Evolutionary conservation across 1,140 invertebrate genomes (phyloP).

Genomic region (Lepidurus apus): DNA sequence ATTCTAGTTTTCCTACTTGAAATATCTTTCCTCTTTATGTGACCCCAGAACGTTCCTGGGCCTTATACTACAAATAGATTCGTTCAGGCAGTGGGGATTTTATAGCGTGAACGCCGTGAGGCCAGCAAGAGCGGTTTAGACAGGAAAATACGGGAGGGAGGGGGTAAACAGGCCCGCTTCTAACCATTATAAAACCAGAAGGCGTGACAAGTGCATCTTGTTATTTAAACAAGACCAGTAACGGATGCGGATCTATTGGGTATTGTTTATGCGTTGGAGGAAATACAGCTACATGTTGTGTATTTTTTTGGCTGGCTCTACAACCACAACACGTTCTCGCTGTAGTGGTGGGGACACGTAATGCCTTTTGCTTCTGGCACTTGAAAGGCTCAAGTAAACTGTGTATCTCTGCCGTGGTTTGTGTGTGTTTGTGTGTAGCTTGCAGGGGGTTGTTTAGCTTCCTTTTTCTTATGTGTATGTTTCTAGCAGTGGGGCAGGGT

Average conservation of each 20-base stretch:
- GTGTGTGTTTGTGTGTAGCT: not conserved
- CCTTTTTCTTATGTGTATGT: not conserved
- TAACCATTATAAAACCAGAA: not conserved
- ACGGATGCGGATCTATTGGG: not conserved
- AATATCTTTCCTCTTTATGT: too few relatives aligned
- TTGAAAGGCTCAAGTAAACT: slow-evolving; percentile 1
- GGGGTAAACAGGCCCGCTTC: not conserved
- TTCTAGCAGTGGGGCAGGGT: not conserved
- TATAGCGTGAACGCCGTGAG: too few relatives aligned
- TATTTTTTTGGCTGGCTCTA: slow-evolving; percentile 3
- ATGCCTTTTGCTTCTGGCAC: not conserved
- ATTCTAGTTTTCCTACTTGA: too few relatives aligned
- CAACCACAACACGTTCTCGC: not conserved
- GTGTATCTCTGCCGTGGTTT: not conserved
- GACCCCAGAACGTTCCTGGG: too few relatives aligned
- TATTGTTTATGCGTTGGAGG: not conserved
- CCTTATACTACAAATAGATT: too few relatives aligned
- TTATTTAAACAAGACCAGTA: not conserved
- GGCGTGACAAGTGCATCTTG: not conserved
- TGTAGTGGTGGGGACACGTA: not conserved
- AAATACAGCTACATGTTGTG: not conserved
- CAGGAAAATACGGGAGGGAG: too few relatives aligned
- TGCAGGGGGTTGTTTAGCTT: too few relatives aligned
- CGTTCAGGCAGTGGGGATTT: too few relatives aligned
- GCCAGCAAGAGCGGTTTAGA: too few relatives aligned